Percentiles rank a stretch among this genome's conserved stretches.
These are phyloP conservation scores for Pangasius mekongensis DNA, from an alignment of 2,797 vertebrate genomes.

Conservation along the genomic window DNA sequence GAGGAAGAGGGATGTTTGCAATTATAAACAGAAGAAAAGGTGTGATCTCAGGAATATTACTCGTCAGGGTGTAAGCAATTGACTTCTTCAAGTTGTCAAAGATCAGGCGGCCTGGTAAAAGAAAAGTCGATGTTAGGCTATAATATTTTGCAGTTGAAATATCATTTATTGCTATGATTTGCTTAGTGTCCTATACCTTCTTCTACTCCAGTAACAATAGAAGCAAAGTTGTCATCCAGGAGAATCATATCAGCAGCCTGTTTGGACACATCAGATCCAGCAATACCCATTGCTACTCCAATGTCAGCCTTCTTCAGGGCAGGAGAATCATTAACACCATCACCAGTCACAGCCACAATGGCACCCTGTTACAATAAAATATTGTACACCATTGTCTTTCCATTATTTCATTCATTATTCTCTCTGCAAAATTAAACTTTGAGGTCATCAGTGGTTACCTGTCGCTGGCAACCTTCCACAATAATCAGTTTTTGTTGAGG, in stretches of 20 bases:
- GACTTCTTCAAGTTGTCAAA: conserved; percentile 98
- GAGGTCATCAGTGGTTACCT: conserved; percentile 71
- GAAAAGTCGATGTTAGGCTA: background rate
- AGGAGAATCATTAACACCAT: conserved; percentile 96
- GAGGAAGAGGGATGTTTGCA: conserved; percentile 91
- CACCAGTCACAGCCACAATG: conserved; percentile 95
- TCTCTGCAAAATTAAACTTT: background rate
- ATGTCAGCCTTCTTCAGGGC: conserved; percentile 97
- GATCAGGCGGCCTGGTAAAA: conserved; percentile 86
- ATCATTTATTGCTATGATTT: background rate
- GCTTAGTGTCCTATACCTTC: conserved; percentile 77
- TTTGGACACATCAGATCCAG: conserved; percentile 95
- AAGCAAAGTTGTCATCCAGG: conserved; percentile 95
- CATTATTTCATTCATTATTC: background rate
- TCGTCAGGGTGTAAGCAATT: conserved; percentile 95
- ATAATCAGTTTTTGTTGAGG: conserved; percentile 97
- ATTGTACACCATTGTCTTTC: background rate
- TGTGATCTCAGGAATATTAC: conserved; percentile 96
- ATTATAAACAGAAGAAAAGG: conserved; percentile 96
- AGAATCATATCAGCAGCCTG: conserved; percentile 98
- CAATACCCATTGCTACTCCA: conserved; percentile 95
- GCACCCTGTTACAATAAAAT: conserved; percentile 79
- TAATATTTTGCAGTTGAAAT: background rate
- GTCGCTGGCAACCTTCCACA: conserved; percentile 94
- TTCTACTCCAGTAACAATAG: conserved; percentile 96